Evolutionary conservation across 2,113 vertebrate species (phyloP).

Genomic region (Takifugu bimaculatus): DNA sequence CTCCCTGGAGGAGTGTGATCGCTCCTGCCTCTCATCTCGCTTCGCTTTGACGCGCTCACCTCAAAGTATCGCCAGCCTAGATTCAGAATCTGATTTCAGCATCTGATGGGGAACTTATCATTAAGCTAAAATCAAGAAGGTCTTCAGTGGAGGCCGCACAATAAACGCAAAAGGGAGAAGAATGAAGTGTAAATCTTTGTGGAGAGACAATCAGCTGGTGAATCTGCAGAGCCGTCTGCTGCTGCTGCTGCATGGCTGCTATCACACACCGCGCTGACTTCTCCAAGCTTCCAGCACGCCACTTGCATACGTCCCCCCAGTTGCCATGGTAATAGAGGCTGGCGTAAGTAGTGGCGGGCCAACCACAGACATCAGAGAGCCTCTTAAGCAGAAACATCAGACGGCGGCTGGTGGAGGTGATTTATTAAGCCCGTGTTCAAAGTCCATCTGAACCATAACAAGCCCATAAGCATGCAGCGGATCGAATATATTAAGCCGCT

Average conservation of each 20-base stretch:
- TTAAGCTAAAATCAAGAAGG: not conserved
- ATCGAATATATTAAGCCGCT: constrained; percentile 64
- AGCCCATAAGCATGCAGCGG: constrained; percentile 60
- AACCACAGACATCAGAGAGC: constrained; percentile 66
- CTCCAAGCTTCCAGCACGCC: constrained; percentile 57
- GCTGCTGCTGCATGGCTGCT: constrained; percentile 47
- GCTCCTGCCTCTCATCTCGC: constrained; percentile 50
- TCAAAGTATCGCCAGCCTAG: constrained; percentile 36
- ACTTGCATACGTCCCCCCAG: constrained; percentile 69
- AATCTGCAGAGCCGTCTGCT: constrained; percentile 27
- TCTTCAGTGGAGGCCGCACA: too few relatives aligned
- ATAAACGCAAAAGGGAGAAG: not conserved
- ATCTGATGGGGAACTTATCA: not conserved
- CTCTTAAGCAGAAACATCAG: constrained; percentile 67
- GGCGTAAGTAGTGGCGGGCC: constrained; percentile 62
- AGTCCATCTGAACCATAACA: constrained; percentile 68
- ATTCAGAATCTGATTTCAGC: constrained; percentile 20
- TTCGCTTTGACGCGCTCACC: constrained; percentile 47
- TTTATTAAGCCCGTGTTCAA: constrained; percentile 67
- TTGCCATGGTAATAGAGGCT: constrained; percentile 75
- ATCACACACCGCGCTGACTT: constrained; percentile 68
- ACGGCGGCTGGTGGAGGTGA: constrained; percentile 64
- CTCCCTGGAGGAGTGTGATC: constrained; percentile 37
- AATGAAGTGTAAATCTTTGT: not conserved
- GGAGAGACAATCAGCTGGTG: constrained; percentile 4